Evolutionary conservation across 1,140 invertebrate genomes (phyloP), one percentile per base, ranked within the genome.

Genomic region (Bombus impatiens): DNA sequence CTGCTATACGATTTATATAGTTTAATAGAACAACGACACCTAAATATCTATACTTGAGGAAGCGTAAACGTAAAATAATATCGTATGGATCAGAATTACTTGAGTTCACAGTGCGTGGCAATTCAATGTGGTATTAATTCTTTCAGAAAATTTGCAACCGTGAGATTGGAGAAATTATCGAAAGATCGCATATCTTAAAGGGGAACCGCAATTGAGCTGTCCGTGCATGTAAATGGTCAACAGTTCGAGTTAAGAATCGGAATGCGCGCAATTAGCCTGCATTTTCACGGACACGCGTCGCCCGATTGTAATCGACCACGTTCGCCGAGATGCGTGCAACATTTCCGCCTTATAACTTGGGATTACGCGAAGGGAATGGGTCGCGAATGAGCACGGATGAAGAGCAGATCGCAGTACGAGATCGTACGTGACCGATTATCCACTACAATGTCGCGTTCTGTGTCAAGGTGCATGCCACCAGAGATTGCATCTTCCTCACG

Each of bases 351-450:
- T 62, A 62, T 40, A 75, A 87, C 78, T 67, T 67, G 47, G 35
- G 65, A 81, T 80, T 79, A 62, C 28, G 75, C 80, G 47, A 40
- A 42, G 32, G n/a, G 32, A 40, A 53, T 25, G 12, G 62, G 18
- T 65, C 22, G 53, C 32, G 32, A 22, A 74, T 28, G 18, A 35
- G 37, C 65, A 47, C 32, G 37, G 82, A 78, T 35, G 75, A 70
- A 78, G 82, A 68, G 82, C 62, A 42, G 75, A 84, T 78, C 44
- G 44, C n/a, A 15, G 37, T 57, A 35, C 79, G 57, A 80, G 81
- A 88, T 88, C 15, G 74, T 85, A 85, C 86, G 87, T 88, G 82
- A 88, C 72, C 77, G 81, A 82, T 85, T 57, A 22, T 53, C 12
- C 1, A 9, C 18, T 8, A 65, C 62, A 76, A 72, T 53, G n/a